A percentile compares a stretch with the other conserved stretches of the same genome.
These are phyloP conservation scores for Brachyistius frenatus DNA, from an alignment of 2,113 vertebrate species.

Conservation along the genomic window DNA sequence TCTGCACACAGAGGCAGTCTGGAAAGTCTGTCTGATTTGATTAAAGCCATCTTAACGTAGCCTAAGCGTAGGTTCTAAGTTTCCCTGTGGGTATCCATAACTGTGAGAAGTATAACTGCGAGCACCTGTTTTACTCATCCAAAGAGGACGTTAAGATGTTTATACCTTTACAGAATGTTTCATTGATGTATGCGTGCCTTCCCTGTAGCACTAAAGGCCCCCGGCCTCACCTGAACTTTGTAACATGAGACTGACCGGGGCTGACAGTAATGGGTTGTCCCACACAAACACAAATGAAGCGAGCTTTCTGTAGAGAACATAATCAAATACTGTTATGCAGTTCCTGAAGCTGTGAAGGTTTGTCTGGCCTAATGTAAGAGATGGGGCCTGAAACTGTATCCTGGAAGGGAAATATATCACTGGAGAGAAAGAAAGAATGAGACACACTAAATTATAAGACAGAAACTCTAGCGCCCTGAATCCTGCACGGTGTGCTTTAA, in stretches of 20 bases:
- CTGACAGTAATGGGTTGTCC: constrained; percentile 40
- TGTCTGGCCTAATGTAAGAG: constrained; percentile 1
- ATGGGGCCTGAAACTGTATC: constrained; percentile 17
- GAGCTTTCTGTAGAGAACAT: constrained; percentile 24
- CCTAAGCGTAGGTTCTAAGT: no score
- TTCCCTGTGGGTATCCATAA: no score
- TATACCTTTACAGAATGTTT: no score
- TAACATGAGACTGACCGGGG: constrained; percentile 39
- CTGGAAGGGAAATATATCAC: constrained; percentile 14
- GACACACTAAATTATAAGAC: neutral
- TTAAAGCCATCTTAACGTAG: no score
- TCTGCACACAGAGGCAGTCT: no score
- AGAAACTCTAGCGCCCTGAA: neutral
- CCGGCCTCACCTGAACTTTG: constrained; percentile 7
- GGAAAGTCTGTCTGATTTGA: no score
- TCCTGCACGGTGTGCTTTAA: neutral
- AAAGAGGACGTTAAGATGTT: no score
- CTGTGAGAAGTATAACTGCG: no score
- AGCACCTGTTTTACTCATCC: no score
- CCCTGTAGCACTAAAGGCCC: constrained; percentile 9
- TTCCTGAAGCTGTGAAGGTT: constrained; percentile 13
- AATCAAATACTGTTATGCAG: constrained; percentile 9
- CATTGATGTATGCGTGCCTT: no score
- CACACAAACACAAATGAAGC: constrained; percentile 29
- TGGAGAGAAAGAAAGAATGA: neutral